Evolutionary conservation across 2,113 vertebrate species (phyloP), one percentile per base, ranked within the genome.

Genomic region (Ctenodactylus gundi): DNA sequence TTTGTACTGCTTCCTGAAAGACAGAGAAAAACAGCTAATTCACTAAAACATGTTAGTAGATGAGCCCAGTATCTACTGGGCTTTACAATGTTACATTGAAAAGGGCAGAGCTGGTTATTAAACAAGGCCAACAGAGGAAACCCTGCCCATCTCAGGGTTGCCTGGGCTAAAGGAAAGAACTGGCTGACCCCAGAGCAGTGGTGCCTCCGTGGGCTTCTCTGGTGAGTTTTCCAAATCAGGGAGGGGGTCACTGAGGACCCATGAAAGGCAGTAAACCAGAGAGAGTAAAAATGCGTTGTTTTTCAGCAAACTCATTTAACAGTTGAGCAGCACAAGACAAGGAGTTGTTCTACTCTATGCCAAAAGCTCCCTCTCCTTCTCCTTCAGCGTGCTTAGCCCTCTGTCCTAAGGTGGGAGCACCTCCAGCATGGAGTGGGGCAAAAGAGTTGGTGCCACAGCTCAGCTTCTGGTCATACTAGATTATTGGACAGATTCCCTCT

Each of bases 21-120:
- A 73, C 29, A 68, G 6, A 93, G 41, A 57, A 93, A 64, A 73
- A 81, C 67, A 44, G 36, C 15, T 20, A 44, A 81, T 31, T 91
- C 46, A 75, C 31, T 88, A 34, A 88, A 55, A 82, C 29, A 90
- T 57, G n/a, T n/a, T n/a, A 90, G 25, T 31, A 68, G 27, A 57
- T 60, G 20, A 29, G 53, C 34, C 64, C 68, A 72, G 36, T 39
- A 7, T 64, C 44, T 4, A 39, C 17, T 70, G n/a, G n/a, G n/a
- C n/a, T n/a, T n/a, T n/a, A n/a, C n/a, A 94, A 90, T 73, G 77
- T 90, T 92, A 53, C 36, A 68, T 41, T 88, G 91, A 80, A 87
- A 93, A 93, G 39, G 81, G 57, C 36, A 92, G 85, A 92, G 67
- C n/a, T 78, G 49, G 49, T 57, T 94, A 81, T 72, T 93, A 91